Conservation (phyloP, 2,113 vertebrate genomes). For the Tenebrosternarchus preto region DNA sequence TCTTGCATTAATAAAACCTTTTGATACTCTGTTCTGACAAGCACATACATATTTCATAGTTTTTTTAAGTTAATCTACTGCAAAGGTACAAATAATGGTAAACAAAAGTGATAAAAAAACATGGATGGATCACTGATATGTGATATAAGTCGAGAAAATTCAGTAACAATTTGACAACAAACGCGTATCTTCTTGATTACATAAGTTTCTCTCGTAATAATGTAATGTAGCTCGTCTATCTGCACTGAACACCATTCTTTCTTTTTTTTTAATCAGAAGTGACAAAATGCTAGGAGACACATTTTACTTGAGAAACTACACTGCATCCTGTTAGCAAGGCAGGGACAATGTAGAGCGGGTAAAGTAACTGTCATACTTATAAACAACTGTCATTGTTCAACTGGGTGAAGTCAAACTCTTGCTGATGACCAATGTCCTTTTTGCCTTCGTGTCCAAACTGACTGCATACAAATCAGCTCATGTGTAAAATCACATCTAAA, state of each 20-base stretch:
- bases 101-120: constrained; percentile 61
- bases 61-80: constrained; percentile 65
- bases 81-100: constrained; percentile 56
- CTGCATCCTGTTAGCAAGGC: neutral
- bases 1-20: constrained; percentile 66
- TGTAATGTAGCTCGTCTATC: constrained; percentile 35
- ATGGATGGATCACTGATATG: neutral
- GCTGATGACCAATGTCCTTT: neutral
- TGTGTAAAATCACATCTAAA: no score
- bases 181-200: constrained; percentile 26
- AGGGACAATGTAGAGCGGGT: neutral
- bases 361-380: constrained; percentile 2
- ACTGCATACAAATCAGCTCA: neutral
- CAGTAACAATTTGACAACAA: constrained; percentile 1
- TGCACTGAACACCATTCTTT: constrained; percentile 45
- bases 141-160: neutral
- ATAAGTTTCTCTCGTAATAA: no score
- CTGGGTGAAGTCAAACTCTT: neutral
- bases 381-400: neutral
- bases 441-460: neutral
- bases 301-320: constrained; percentile 12
- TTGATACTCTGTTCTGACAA: constrained; percentile 55
- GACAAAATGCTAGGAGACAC: constrained; percentile 1
- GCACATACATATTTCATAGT: constrained; percentile 66
- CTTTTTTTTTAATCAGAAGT: constrained; percentile 22